These are phyloP conservation scores for Pseudorhiza aurosa DNA, from an alignment of 30 jellyfish, hydroid and myxozoan species.

Conservation along the genomic window DNA sequence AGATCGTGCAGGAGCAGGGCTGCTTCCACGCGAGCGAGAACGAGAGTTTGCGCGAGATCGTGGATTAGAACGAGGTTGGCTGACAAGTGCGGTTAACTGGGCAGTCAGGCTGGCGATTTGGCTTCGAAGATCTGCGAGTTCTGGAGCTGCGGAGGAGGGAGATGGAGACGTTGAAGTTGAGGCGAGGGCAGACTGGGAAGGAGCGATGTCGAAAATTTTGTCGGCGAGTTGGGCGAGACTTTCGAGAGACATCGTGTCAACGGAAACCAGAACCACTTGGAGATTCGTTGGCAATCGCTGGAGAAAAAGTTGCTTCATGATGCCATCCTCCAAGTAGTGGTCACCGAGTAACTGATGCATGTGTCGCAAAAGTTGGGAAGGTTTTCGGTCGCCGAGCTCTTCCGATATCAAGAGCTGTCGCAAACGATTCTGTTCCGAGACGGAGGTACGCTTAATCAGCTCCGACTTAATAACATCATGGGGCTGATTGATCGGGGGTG, in stretches of 20 bases:
- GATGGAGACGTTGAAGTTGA: background rate
- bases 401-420: conserved; percentile 26
- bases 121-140: conserved; percentile 4
- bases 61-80: background rate
- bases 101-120: conserved; percentile 1
- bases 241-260: conserved; percentile 3
- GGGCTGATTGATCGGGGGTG: background rate
- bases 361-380: conserved; percentile 18
- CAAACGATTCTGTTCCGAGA: conserved; percentile 20
- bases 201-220: conserved; percentile 22
- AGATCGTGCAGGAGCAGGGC: background rate
- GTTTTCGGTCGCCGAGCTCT: conserved; percentile 30
- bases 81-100: background rate
- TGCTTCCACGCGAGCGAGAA: background rate
- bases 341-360: conserved; percentile 35
- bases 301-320: conserved; percentile 11
- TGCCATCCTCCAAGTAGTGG: conserved; percentile 11
- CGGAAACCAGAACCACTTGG: conserved; percentile 31
- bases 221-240: conserved; percentile 31
- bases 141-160: conserved; percentile 2
- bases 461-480: background rate
- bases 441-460: conserved; percentile 29
- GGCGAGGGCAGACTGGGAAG: conserved; percentile 8
- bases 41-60: background rate
- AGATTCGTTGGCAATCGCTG: conserved; percentile 32